These are phyloP conservation scores for Eupsilia transversa DNA, from an alignment of 2,888 invertebrate genomes.

Conservation along the genomic window DNA sequence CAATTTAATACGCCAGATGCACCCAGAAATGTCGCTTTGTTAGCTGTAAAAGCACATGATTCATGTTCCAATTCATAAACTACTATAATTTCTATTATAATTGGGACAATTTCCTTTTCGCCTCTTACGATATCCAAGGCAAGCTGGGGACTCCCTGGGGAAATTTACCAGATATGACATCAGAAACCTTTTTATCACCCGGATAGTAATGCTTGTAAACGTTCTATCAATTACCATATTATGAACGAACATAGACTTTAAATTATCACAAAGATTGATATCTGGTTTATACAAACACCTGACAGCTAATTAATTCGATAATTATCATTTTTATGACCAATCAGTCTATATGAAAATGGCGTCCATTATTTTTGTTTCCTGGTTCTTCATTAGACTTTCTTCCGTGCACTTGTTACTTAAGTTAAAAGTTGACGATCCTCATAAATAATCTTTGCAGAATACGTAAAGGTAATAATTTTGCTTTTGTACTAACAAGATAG, in stretches of 20 bases:
- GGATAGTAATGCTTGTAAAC: conserved; percentile 13
- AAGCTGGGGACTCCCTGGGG: conserved; percentile 2
- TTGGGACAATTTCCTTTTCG: neutral
- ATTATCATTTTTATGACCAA: conserved; percentile 33
- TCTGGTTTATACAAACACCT: conserved; percentile 41
- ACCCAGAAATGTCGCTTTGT: neutral
- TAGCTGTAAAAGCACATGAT: neutral
- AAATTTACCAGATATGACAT: conserved; percentile 32
- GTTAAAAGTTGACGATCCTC: neutral
- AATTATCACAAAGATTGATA: conserved; percentile 33
- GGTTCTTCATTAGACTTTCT: conserved; percentile 16
- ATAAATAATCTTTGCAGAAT: neutral
- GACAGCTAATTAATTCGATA: neutral
- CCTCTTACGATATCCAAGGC: neutral
- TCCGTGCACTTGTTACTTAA: neutral
- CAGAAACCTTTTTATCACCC: conserved; percentile 39
- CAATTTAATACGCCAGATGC: conserved; percentile 33
- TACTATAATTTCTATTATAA: conserved; percentile 1
- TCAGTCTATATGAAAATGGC: conserved; percentile 26
- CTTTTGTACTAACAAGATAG: conserved; percentile 18
- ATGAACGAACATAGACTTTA: neutral
- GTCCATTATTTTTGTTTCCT: conserved; percentile 12
- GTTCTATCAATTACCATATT: conserved; percentile 27
- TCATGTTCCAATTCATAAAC: neutral
- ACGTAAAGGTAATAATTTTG: conserved; percentile 4